phyloP scores from a whole-genome alignment of 2,797 vertebrate species.

The Novumbra hubbsi region DNA sequence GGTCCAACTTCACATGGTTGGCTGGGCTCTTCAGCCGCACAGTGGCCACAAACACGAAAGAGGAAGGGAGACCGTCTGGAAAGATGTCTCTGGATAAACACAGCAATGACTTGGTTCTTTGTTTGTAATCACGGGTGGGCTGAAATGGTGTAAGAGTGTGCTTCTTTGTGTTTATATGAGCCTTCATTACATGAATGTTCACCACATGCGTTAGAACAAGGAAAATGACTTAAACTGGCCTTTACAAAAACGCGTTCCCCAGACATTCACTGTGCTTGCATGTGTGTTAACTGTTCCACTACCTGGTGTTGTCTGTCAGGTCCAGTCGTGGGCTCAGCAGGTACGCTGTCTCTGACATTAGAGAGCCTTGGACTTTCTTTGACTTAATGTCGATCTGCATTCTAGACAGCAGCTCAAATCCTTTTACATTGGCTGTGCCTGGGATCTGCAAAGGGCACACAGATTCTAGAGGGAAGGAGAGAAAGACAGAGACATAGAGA shows the following conservation, averaged over 20 bases:
- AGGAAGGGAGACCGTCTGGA: slow-evolving; percentile 85
- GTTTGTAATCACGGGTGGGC: neutral
- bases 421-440: slow-evolving; percentile 81
- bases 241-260: too few relatives aligned
- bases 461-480: neutral
- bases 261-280: neutral
- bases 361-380: slow-evolving; percentile 78
- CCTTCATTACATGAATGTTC: too few relatives aligned
- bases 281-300: neutral
- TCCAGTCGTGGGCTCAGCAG: slow-evolving; percentile 76
- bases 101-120: too few relatives aligned
- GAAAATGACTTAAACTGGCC: neutral
- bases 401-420: slow-evolving; percentile 84
- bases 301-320: slow-evolving; percentile 82
- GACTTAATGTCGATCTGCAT: slow-evolving; percentile 79
- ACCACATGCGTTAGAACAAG: neutral
- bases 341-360: slow-evolving; percentile 76
- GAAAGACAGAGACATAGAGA: slow-evolving; percentile 7
- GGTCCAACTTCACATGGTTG: slow-evolving; percentile 80
- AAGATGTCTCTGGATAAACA: slow-evolving; percentile 74
- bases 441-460: slow-evolving; percentile 68
- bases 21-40: slow-evolving; percentile 75
- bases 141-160: neutral
- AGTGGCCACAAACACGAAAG: slow-evolving; percentile 85
- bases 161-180: neutral